phyloP scores from a whole-genome alignment of 2,888 invertebrate genomes.

The Monoplex corrugatus region DNA sequence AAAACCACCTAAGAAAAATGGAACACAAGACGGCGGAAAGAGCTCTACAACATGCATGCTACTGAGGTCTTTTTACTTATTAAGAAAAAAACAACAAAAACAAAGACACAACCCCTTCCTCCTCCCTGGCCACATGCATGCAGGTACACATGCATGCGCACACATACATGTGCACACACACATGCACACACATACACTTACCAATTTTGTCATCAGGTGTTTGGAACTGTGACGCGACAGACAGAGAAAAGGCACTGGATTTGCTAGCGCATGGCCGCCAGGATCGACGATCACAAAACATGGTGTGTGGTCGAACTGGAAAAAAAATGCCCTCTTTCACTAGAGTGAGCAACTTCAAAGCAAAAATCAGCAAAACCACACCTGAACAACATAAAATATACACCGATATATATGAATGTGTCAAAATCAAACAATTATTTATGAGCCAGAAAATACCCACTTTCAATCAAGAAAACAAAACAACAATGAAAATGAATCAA shows the following conservation, averaged over 20 bases:
- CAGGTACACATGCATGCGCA: background rate
- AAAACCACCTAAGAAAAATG: too few relatives aligned
- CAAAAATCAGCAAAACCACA: too few relatives aligned
- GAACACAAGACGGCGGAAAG: too few relatives aligned
- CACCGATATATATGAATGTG: too few relatives aligned
- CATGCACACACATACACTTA: background rate
- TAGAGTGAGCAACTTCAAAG: background rate
- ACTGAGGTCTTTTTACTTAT: too few relatives aligned
- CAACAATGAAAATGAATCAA: background rate
- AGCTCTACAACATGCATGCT: too few relatives aligned
- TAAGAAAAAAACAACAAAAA: background rate
- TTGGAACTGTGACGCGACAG: conserved; percentile 31
- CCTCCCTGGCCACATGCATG: background rate
- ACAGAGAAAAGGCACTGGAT: conserved; percentile 39
- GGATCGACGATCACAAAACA: conserved; percentile 64
- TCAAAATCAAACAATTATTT: too few relatives aligned
- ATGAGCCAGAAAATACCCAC: too few relatives aligned
- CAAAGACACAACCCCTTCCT: background rate
- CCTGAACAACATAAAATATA: too few relatives aligned
- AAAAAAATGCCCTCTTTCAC: background rate
- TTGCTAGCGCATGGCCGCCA: conserved; percentile 60
- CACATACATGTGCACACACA: background rate
- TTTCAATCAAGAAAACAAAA: background rate
- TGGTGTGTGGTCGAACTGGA: conserved; percentile 68
- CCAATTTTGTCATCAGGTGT: background rate